phyloP scores from a whole-genome alignment of 2,797 vertebrate genomes.

The Gephyroberyx darwinii region DNA sequence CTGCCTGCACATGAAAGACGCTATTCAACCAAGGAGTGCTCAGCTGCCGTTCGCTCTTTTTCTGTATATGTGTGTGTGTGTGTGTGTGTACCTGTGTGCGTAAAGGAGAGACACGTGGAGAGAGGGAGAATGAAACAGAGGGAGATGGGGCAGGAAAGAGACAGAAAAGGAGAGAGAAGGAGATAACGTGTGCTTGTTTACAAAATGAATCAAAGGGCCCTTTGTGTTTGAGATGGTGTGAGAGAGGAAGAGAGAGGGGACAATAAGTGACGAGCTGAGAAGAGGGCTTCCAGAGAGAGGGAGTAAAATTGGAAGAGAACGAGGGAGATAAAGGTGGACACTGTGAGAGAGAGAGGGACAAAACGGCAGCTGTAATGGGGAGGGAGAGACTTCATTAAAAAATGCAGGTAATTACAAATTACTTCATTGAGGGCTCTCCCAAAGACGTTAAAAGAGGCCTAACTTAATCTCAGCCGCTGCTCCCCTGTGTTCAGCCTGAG shows the following conservation, averaged over 20 bases:
- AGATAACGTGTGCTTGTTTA: conserved; percentile 69
- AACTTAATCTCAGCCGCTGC: conserved; percentile 81
- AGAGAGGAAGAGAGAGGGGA: conserved; percentile 31
- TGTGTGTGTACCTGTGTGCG: conserved; percentile 26
- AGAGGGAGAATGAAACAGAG: conserved; percentile 40
- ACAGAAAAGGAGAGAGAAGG: conserved; percentile 35
- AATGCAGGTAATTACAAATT: conserved; percentile 81
- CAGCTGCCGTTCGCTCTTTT: conserved; percentile 68
- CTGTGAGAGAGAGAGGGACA: conserved; percentile 55
- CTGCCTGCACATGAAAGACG: conserved; percentile 76
- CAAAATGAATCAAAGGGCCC: conserved; percentile 68
- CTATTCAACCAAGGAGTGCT: conserved; percentile 74
- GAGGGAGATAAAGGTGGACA: conserved; percentile 61
- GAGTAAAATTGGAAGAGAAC: conserved; percentile 45
- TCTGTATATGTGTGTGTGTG: conserved; percentile 35
- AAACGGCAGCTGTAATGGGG: conserved; percentile 70
- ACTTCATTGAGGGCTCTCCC: conserved; percentile 75
- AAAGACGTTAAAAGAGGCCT: conserved; percentile 78
- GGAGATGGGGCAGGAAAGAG: conserved; percentile 42
- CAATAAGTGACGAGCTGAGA: conserved; percentile 51
- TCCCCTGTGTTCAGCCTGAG: conserved; percentile 76
- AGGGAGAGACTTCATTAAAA: conserved; percentile 77
- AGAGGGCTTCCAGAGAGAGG: conserved; percentile 27
- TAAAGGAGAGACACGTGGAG: conserved; percentile 13
- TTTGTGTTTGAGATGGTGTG: conserved; percentile 55